A percentile compares a stretch with the other conserved stretches of the same genome.
These are phyloP conservation scores for Chrosomus eos DNA, from an alignment of 2,797 vertebrate genomes.

Conservation along the genomic window DNA sequence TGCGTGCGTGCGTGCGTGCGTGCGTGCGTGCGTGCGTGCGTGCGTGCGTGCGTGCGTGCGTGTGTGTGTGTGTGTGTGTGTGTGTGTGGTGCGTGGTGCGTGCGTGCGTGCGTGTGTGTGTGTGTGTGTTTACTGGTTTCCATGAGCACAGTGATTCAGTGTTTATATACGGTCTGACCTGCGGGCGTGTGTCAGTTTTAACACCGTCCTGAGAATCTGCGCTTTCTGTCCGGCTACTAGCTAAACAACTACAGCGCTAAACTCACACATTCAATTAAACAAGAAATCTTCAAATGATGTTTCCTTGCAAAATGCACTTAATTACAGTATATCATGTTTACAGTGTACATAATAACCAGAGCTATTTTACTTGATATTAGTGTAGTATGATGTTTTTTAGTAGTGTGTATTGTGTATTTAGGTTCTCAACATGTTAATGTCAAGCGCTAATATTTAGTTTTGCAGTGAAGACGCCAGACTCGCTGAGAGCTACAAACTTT, in stretches of 20 bases:
- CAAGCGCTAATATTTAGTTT: no score
- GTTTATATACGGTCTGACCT: not conserved
- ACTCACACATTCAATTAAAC: not conserved
- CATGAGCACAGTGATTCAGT: conserved; percentile 12
- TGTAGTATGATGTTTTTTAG: not conserved
- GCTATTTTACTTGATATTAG: not conserved
- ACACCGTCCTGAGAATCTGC: no score
- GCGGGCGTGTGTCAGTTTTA: not conserved
- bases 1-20: no score
- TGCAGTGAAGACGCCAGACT: not conserved
- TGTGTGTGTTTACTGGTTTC: conserved; percentile 17
- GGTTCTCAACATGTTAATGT: not conserved
- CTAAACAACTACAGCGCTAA: not conserved
- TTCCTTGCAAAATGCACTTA: no score
- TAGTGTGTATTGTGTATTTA: not conserved
- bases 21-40: not conserved
- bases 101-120: no score
- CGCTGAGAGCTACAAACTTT: not conserved
- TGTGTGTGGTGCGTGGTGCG: no score
- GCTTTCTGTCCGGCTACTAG: no score
- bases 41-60: no score
- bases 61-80: not conserved
- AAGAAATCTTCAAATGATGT: no score
- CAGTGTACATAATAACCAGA: not conserved
- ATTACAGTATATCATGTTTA: not conserved